Evolutionary conservation across 2,888 invertebrate genomes (phyloP), one percentile per base, ranked within the genome.

Genomic region (Oscheius onirici): DNA sequence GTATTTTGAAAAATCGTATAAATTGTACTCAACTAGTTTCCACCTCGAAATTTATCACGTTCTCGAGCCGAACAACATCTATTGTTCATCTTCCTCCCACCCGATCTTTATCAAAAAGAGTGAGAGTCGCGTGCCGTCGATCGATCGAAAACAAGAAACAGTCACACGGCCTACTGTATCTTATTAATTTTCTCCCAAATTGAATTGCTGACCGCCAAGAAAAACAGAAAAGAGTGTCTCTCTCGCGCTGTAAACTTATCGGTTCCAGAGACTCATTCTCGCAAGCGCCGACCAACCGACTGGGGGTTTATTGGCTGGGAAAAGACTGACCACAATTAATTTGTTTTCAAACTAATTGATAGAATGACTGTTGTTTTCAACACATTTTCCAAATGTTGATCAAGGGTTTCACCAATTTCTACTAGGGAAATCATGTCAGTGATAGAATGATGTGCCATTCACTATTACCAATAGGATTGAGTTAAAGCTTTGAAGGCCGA

Each of bases 81-180:
- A 58, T 58, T 58, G 41, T 58, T 58, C 58, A 58, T 58, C 58
- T 58, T 58, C 26, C 26, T 34, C 34, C 34, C 55, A n/a, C 22
- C 41, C 58, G 58, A 58, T 58, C 58, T 40, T 58, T 58, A 58
- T 58, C 58, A 58, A n/a, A 28, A 28, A 17, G 40, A 41, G 34
- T 34, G 34, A 34, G 34, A 34, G 63, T 46, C 63, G 63, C 63
- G 63, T 63, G 63, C 63, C 63, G 63, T n/a, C 24, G 26, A 63
- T 63, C 63, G 63, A 63, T 63, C 46, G 8, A 13, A 46, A 46
- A 46, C 8, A 15, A 46, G 46, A 46, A 46, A 46, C 46, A 20
- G 20, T 5, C 55, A 26, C 11, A 15, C 55, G 55, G 55, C 10
- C 22, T 55, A 55, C 55, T 11, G 55, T 55, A 55, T 55, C 28